phyloP scores from a whole-genome alignment of 2,113 vertebrate species.

The Ovis canadensis region DNA sequence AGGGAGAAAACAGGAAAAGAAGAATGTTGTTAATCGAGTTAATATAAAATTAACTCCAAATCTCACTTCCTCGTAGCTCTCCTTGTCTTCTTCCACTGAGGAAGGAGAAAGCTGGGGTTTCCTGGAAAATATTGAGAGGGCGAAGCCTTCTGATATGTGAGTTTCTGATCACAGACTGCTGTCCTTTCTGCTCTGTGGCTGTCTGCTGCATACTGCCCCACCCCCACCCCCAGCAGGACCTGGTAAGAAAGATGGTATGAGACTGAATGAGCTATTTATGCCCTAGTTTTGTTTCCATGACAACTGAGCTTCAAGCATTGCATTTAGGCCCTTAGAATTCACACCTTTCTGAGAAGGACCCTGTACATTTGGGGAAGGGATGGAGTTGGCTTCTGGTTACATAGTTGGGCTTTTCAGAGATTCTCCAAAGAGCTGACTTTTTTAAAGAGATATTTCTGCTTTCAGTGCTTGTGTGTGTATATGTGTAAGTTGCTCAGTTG shows the following conservation, averaged over 20 bases:
- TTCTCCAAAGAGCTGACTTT: neutral
- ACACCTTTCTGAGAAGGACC: neutral
- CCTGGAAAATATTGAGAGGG: neutral
- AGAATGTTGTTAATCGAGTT: neutral
- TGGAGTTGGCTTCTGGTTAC: neutral
- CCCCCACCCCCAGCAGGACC: neutral
- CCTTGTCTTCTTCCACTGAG: neutral
- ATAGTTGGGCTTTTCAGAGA: neutral
- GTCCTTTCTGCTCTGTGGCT: neutral
- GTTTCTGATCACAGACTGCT: neutral
- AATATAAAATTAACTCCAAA: neutral
- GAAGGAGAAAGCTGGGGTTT: neutral
- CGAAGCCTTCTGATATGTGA: neutral
- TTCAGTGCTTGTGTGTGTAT: neutral
- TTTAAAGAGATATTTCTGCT: neutral
- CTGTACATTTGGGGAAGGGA: neutral
- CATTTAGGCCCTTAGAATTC: neutral
- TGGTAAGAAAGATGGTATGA: neutral
- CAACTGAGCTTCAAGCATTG: neutral
- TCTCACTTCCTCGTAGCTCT: neutral
- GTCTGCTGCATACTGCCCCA: neutral
- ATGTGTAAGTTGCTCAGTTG: neutral
- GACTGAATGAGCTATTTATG: neutral
- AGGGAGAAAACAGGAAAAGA: neutral
- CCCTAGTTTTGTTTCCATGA: neutral